Base-by-base conservation (phyloP, 1,140 invertebrate species). In the Brachionus rotundiformis region DNA sequence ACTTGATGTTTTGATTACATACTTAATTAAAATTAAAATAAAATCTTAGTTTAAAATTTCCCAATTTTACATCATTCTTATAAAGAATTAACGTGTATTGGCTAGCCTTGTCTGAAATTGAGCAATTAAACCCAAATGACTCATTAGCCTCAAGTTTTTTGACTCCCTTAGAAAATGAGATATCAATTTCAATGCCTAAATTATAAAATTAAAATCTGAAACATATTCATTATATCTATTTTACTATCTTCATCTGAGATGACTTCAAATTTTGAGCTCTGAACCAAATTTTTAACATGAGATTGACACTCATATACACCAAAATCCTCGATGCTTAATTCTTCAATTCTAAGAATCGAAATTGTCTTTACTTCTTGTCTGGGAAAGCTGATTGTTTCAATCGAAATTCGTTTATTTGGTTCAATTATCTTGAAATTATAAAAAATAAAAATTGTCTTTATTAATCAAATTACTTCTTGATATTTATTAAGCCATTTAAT, bases 51-150 rank as follows among this genome's bases (percentile, higher is more conserved):
- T n/a, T n/a, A n/a, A n/a, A n/a, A n/a, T n/a, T n/a, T n/a, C n/a
- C n/a, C 7, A 25, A 65, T 27, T 73, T 2, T 73, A 73, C 68
- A 73, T 73, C 27, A 41, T 73, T 16, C 19, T 47, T 73, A 19
- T 73, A 73, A 41, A 73, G 39, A 41, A 33, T 25, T 41, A 73
- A 13, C 0, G 6, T 73, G 25, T 27, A 39, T 19, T 44, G 10
- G 1, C 19, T 10, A 44, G 6, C 44, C 23, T 44, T 41, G 23
- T 44, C 16, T 6, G 16, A 10, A 47, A 73, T 27, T 3, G 19
- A 44, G 29, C 68, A 73, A 73, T 44, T 4, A 73, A 73, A 73
- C 13, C 44, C 36, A 73, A 44, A 73, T 8, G 19, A 73, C 3
- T 73, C 68, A 25, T 44, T 44, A 13, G 44, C 11, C 7, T 73